These are phyloP conservation scores for Psilopsiagon aurifrons DNA, from an alignment of 2,113 vertebrate genomes.

Conservation along the genomic window DNA sequence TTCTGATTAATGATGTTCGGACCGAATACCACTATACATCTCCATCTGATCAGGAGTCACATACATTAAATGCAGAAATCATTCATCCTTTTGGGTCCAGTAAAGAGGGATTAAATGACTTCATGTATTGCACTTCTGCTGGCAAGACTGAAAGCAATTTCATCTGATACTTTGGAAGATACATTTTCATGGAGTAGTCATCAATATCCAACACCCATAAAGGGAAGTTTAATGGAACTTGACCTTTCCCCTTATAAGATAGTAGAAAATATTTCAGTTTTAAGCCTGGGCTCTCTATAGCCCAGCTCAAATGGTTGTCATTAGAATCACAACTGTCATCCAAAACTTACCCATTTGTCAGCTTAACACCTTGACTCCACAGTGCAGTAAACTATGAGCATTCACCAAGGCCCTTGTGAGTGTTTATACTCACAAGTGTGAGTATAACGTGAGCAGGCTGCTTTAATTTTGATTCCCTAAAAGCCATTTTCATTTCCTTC, in stretches of 20 bases:
- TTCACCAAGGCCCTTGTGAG: neutral
- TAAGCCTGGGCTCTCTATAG: neutral
- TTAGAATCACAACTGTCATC: neutral
- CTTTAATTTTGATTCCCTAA: neutral
- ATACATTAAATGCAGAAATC: neutral
- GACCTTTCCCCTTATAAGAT: neutral
- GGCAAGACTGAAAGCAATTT: neutral
- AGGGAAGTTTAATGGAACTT: neutral
- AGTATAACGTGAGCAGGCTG: neutral
- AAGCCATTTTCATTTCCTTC: neutral
- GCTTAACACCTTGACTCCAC: neutral
- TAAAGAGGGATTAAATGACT: neutral
- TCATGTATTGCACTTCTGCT: neutral
- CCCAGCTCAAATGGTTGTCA: neutral
- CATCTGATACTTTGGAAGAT: neutral
- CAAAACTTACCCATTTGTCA: neutral
- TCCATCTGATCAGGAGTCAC: neutral
- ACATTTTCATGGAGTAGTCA: neutral
- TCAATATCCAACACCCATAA: neutral
- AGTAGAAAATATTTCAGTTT: neutral
- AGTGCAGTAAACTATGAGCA: neutral
- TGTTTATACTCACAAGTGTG: neutral
- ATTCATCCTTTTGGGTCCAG: neutral
- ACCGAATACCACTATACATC: neutral
- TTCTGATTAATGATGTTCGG: neutral